Conservation (phyloP, 1,140 invertebrate genomes). For the Camponotus pennsylvanicus region DNA sequence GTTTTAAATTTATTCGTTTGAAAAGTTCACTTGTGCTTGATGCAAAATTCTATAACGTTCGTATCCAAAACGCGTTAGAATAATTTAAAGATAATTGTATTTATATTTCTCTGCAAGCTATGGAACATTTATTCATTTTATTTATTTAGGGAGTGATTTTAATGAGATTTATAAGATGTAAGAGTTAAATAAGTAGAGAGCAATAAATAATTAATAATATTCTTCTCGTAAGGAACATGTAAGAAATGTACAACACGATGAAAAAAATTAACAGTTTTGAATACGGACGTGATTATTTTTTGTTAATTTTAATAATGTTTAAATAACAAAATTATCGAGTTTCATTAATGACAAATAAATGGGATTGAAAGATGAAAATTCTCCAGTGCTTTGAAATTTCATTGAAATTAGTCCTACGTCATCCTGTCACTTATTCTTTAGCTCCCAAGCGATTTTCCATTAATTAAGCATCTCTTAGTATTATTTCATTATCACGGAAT, state of each 20-base stretch:
- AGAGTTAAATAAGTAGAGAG: slow-evolving; percentile 6
- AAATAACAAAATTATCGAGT: not conserved
- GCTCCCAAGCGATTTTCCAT: not conserved
- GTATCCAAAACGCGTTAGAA: slow-evolving; percentile 29
- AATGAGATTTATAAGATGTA: slow-evolving; percentile 9
- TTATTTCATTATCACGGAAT: slow-evolving; percentile 16
- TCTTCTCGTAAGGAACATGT: slow-evolving; percentile 28
- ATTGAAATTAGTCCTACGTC: not conserved
- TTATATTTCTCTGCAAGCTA: not conserved
- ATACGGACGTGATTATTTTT: slow-evolving; percentile 37
- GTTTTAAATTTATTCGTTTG: not conserved
- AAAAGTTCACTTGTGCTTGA: slow-evolving; percentile 10
- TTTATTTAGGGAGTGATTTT: slow-evolving; percentile 15
- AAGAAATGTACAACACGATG: slow-evolving; percentile 15
- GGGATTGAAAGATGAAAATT: slow-evolving; percentile 29
- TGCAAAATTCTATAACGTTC: slow-evolving; percentile 4
- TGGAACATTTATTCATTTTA: not conserved
- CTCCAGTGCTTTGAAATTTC: not conserved
- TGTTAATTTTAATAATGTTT: slow-evolving; percentile 35
- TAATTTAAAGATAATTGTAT: not conserved
- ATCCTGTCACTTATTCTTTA: not conserved
- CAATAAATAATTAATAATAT: slow-evolving; percentile 42
- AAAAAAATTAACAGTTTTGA: slow-evolving; percentile 18
- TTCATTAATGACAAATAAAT: slow-evolving; percentile 23
- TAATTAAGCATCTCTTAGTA: slow-evolving; percentile 1